These are phyloP conservation scores for Papilio polytes DNA, from an alignment of 1,140 invertebrate genomes.

Conservation along the genomic window DNA sequence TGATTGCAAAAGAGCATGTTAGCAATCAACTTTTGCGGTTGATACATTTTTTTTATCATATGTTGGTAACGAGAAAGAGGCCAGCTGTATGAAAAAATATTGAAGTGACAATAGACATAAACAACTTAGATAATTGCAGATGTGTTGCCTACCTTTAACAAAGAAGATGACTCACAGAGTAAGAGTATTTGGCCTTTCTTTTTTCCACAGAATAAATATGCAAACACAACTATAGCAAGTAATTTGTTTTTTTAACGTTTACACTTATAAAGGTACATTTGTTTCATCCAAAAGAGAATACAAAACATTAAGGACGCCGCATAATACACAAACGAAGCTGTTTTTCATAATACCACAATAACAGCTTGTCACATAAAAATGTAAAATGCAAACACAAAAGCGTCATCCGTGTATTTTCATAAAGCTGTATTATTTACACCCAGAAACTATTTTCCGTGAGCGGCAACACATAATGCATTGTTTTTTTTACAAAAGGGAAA, in stretches of 20 bases:
- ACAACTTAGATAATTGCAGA: too few relatives aligned
- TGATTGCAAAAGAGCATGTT: neutral
- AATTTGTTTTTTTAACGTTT: neutral
- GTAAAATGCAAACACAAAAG: conserved; percentile 38
- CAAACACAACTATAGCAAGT: neutral
- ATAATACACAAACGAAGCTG: neutral
- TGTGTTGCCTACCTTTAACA: too few relatives aligned
- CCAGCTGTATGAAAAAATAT: too few relatives aligned
- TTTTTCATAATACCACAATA: conserved; percentile 16
- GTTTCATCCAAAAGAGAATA: neutral
- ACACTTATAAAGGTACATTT: neutral
- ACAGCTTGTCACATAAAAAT: conserved; percentile 38
- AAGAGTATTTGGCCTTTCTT: too few relatives aligned
- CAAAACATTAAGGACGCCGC: neutral
- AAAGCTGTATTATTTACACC: conserved; percentile 41
- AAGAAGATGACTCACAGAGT: too few relatives aligned
- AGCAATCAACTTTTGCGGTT: neutral
- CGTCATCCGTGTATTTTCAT: conserved; percentile 36
- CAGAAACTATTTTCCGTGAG: conserved; percentile 38
- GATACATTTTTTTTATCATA: neutral
- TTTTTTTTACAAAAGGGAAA: conserved; percentile 40
- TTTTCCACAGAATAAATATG: too few relatives aligned
- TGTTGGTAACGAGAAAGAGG: too few relatives aligned
- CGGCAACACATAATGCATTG: conserved; percentile 33
- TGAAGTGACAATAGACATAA: too few relatives aligned